Conservation (phyloP, 2,797 vertebrate genomes). For the Gorsachius magnificus region DNA sequence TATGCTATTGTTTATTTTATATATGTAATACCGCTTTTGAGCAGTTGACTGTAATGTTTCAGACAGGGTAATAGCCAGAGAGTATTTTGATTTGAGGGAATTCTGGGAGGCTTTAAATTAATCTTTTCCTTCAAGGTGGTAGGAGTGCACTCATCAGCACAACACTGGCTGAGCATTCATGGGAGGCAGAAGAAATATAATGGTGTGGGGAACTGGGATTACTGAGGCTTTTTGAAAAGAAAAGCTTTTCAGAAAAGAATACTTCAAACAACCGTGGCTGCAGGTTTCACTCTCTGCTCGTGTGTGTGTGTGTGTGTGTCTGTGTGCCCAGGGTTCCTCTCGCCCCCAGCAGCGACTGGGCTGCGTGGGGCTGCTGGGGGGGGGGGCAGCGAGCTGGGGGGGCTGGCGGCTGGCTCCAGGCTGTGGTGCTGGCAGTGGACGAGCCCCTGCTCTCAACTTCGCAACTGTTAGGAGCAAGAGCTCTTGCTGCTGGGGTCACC, state of each 20-base stretch:
- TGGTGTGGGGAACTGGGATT: neutral
- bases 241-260: neutral
- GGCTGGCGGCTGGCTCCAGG: accelerated
- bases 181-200: neutral
- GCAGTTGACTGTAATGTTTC: neutral
- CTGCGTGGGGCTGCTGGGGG: neutral
- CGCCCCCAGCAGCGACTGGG: neutral
- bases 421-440: accelerated
- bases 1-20: neutral
- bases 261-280: neutral
- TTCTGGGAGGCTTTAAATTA: conserved; percentile 35
- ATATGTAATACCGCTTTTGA: neutral
- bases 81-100: conserved; percentile 34
- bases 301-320: accelerated
- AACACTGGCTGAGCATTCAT: neutral
- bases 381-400: neutral
- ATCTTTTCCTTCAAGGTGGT: conserved; percentile 13
- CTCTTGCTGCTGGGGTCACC: neutral
- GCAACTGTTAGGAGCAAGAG: neutral
- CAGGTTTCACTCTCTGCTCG: accelerated
- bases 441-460: neutral
- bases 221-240: neutral
- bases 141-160: neutral
- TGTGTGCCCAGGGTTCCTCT: neutral
- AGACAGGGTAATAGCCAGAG: neutral